Percentiles rank a stretch among this genome's conserved stretches.
Conservation (phyloP, 2,888 invertebrate species). For the Melanargia galathea region DNA sequence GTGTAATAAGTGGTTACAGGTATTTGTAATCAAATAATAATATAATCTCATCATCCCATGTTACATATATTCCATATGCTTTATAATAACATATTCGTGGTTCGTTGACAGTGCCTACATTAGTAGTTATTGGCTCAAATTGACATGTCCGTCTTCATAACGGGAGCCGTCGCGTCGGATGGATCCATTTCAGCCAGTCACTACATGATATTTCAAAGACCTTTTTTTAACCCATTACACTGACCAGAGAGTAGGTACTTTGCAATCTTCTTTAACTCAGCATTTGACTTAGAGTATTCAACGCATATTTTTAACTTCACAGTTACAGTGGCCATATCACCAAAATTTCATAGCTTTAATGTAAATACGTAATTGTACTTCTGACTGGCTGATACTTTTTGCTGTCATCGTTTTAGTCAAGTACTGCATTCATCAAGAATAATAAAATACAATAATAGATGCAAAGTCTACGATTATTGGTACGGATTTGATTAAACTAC, state of each 20-base stretch:
- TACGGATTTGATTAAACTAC: too few relatives aligned
- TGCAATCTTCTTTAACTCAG: not conserved
- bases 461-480: too few relatives aligned
- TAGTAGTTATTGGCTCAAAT: constrained; percentile 70
- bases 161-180: constrained; percentile 49
- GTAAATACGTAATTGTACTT: not conserved
- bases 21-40: too few relatives aligned
- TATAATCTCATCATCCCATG: not conserved
- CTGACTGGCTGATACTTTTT: not conserved
- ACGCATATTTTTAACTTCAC: not conserved
- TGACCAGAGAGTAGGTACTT: not conserved
- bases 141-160: constrained; percentile 78
- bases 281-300: not conserved
- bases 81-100: not conserved
- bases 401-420: not conserved
- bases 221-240: constrained; percentile 21
- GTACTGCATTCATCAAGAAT: too few relatives aligned
- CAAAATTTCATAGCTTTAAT: not conserved
- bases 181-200: constrained; percentile 34
- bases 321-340: not conserved
- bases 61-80: not conserved
- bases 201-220: constrained; percentile 28
- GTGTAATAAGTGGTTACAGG: too few relatives aligned
- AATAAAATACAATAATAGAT: too few relatives aligned
- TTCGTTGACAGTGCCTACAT: constrained; percentile 26